Percentiles rank a stretch among this genome's conserved stretches.
These are phyloP conservation scores for Tridacna gigas DNA, from an alignment of 2,888 invertebrate species.

Conservation along the genomic window DNA sequence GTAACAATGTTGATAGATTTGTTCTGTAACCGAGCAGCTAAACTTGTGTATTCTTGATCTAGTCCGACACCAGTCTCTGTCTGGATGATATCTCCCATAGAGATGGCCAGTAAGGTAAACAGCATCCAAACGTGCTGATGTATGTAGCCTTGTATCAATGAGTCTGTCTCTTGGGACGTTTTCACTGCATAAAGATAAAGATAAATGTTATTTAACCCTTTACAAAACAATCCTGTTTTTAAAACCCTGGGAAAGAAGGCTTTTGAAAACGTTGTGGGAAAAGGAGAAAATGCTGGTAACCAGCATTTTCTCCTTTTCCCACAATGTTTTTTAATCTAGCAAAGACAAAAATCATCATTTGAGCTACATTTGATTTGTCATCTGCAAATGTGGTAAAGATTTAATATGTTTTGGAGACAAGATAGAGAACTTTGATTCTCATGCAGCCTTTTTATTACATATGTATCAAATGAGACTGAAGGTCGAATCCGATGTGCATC, in stretches of 20 bases:
- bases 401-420: no score
- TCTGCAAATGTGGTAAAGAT: no score
- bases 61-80: slow-evolving; percentile 48
- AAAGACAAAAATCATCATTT: background rate
- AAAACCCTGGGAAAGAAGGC: no score
- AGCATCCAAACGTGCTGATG: slow-evolving; percentile 84
- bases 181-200: slow-evolving; percentile 70
- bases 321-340: background rate
- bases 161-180: slow-evolving; percentile 78
- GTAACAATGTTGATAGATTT: slow-evolving; percentile 78
- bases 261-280: background rate
- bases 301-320: background rate
- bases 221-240: no score
- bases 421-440: no score
- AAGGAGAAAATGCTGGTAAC: background rate
- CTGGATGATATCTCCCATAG: slow-evolving; percentile 79
- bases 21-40: slow-evolving; percentile 80
- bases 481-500: no score
- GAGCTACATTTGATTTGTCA: no score
- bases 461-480: no score
- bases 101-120: slow-evolving; percentile 80
- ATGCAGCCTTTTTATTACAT: no score
- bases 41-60: slow-evolving; percentile 79
- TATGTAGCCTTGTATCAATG: slow-evolving; percentile 81
- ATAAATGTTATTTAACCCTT: background rate